These are phyloP conservation scores for Procapra przewalskii DNA, from an alignment of 2,113 vertebrate genomes.

Conservation along the genomic window DNA sequence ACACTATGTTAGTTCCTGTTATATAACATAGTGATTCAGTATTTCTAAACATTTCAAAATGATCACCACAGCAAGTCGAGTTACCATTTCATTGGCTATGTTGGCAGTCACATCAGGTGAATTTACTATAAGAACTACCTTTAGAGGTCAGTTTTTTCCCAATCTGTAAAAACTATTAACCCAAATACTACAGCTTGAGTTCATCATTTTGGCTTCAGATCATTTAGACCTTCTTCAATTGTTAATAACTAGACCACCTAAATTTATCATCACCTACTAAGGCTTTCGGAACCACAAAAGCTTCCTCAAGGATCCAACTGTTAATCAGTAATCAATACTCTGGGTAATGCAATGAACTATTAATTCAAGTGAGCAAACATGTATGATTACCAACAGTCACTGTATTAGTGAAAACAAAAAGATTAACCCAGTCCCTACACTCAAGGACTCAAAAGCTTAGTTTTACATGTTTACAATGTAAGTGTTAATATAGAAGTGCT, in stretches of 20 bases:
- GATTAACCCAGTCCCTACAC: not conserved
- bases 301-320: not conserved
- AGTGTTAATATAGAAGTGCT: not conserved
- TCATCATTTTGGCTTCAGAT: slow-evolving; percentile 4
- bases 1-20: not conserved
- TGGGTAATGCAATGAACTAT: not conserved
- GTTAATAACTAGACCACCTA: not conserved
- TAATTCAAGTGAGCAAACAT: not conserved
- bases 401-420: slow-evolving; percentile 10
- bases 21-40: not conserved
- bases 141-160: not conserved
- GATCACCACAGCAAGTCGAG: not conserved
- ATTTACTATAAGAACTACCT: not conserved
- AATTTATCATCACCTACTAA: not conserved
- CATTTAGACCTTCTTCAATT: not conserved
- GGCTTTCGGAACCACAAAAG: not conserved
- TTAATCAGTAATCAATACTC: slow-evolving; percentile 32
- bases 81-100: not conserved
- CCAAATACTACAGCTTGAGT: not conserved
- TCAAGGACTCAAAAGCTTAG: not conserved
- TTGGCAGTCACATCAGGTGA: slow-evolving; percentile 5
- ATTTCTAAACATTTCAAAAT: not conserved
- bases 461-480: not conserved
- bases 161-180: not conserved
- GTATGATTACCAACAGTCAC: not conserved